Evolutionary conservation across 2,797 vertebrate genomes (phyloP).

Genomic region (Dendrocincla tyrannina): DNA sequence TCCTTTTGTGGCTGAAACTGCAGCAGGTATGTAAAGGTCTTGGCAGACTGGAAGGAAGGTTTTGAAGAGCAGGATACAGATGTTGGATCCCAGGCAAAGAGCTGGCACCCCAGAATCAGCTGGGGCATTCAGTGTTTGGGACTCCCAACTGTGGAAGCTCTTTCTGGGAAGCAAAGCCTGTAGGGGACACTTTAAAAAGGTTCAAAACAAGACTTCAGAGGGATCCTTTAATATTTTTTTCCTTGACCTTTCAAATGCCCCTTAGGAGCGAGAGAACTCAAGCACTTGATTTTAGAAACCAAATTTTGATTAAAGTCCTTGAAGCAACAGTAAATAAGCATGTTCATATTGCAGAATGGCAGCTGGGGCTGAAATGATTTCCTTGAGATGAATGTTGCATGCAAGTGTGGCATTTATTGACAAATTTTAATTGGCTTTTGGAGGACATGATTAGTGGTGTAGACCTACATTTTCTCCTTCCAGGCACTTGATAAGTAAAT

Average conservation of each 20-base stretch:
- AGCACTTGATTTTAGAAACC: not conserved
- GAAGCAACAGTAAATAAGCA: not conserved
- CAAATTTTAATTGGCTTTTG: not conserved
- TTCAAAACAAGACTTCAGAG: not conserved
- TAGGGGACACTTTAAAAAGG: not conserved
- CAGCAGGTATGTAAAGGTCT: not conserved
- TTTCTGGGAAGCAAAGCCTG: not conserved
- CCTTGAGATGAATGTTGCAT: not conserved
- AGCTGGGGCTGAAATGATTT: not conserved
- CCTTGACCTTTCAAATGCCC: not conserved
- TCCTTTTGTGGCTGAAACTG: not conserved
- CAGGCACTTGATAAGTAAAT: not conserved
- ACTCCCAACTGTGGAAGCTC: not conserved
- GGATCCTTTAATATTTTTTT: not conserved
- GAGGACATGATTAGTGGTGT: not conserved
- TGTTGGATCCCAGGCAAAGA: not conserved
- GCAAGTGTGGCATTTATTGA: not conserved
- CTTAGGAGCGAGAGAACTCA: not conserved
- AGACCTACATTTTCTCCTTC: not conserved
- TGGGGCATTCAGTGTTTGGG: not conserved
- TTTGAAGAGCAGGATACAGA: not conserved
- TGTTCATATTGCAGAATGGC: not conserved
- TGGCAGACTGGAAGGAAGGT: not conserved
- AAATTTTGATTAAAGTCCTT: not conserved
- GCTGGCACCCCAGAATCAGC: not conserved